A percentile compares a stretch with the other conserved stretches of the same genome.
phyloP scores from a whole-genome alignment of 92 coral and sea anemone genomes.

The Phenganax subtilis region DNA sequence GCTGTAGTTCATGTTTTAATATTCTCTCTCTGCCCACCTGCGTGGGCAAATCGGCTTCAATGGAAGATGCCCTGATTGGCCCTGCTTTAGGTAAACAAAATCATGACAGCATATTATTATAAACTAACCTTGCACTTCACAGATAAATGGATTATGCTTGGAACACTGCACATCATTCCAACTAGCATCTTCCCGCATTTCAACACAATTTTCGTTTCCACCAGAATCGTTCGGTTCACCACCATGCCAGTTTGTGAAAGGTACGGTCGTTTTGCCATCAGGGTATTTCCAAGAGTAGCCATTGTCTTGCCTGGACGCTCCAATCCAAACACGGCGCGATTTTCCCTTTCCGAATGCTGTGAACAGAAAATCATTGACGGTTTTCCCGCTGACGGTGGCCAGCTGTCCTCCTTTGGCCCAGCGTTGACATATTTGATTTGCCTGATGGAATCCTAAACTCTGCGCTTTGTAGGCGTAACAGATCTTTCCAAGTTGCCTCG shows the following conservation, averaged over 20 bases:
- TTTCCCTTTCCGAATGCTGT: too few species aligned
- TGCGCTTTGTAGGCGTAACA: background rate
- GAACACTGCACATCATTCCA: constrained; percentile 40
- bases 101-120: too few species aligned
- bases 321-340: constrained; percentile 1
- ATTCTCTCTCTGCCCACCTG: too few species aligned
- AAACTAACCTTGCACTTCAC: constrained; percentile 10
- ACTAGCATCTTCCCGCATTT: constrained; percentile 1
- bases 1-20: too few species aligned
- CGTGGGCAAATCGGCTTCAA: too few species aligned
- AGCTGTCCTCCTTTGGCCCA: background rate
- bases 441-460: background rate
- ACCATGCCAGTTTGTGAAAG: background rate
- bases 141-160: constrained; percentile 24
- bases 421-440: background rate
- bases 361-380: background rate
- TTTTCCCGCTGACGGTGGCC: background rate
- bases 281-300: background rate
- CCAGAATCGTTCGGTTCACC: constrained; percentile 2
- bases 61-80: too few species aligned
- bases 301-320: background rate
- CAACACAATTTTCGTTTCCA: constrained; percentile 34
- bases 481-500: constrained; percentile 1
- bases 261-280: background rate
- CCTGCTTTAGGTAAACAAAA: too few species aligned